phyloP scores from a whole-genome alignment of 2,888 invertebrate species.

The Acleris laterana region DNA sequence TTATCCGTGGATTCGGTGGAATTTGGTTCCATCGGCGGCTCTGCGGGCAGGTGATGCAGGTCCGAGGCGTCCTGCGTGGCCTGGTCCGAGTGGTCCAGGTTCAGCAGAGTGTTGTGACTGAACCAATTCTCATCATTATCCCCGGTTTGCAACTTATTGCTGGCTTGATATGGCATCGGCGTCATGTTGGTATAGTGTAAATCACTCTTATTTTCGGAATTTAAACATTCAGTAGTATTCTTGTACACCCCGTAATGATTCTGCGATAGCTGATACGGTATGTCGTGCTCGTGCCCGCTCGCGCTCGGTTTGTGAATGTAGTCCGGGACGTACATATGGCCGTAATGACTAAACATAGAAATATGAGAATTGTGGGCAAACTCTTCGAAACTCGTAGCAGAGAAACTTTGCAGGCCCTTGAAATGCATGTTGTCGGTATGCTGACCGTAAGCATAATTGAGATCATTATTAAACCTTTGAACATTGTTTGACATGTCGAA shows the following conservation, averaged over 20 bases:
- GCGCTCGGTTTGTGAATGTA: constrained; percentile 70
- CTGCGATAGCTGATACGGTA: constrained; percentile 67
- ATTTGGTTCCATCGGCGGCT: constrained; percentile 51
- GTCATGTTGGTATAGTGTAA: constrained; percentile 88
- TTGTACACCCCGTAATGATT: constrained; percentile 76
- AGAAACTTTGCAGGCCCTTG: constrained; percentile 76
- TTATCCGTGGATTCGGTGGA: constrained; percentile 85
- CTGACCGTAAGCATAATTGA: constrained; percentile 74
- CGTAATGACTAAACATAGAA: constrained; percentile 80
- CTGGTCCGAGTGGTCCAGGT: constrained; percentile 70
- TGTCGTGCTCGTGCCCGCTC: constrained; percentile 61
- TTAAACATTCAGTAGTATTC: constrained; percentile 65
- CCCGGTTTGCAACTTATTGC: constrained; percentile 87
- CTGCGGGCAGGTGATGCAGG: constrained; percentile 51
- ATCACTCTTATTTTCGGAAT: constrained; percentile 77
- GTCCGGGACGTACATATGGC: constrained; percentile 76
- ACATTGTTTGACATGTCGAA: constrained; percentile 68
- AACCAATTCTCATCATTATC: constrained; percentile 82
- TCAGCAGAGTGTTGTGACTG: constrained; percentile 73
- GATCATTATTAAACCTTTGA: constrained; percentile 76
- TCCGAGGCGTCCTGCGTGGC: constrained; percentile 66
- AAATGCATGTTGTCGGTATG: constrained; percentile 64
- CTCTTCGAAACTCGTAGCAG: constrained; percentile 80
- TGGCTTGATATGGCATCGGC: constrained; percentile 85
- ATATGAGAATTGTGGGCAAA: constrained; percentile 82